These are phyloP conservation scores for Dendrocopos noguchii DNA, from an alignment of 2,113 vertebrate genomes.

Conservation along the genomic window DNA sequence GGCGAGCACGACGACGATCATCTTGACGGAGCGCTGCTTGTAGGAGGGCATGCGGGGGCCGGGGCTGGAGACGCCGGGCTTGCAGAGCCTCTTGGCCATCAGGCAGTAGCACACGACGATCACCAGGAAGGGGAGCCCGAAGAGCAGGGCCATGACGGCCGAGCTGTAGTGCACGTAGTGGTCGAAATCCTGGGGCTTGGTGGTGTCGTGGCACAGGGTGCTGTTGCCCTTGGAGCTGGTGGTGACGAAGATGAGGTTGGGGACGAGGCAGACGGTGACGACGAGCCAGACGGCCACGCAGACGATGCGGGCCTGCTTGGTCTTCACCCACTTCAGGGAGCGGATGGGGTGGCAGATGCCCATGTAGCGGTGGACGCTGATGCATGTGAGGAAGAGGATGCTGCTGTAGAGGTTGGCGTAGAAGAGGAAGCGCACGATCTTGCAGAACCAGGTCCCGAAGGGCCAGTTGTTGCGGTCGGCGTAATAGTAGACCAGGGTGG, in stretches of 20 bases:
- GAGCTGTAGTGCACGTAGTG: slow-evolving; percentile 89
- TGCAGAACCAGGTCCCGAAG: slow-evolving; percentile 86
- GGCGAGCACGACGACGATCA: slow-evolving; percentile 85
- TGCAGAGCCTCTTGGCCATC: slow-evolving; percentile 84
- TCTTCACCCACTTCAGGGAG: slow-evolving; percentile 77
- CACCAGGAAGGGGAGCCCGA: slow-evolving; percentile 86
- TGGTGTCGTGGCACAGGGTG: slow-evolving; percentile 93
- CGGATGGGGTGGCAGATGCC: slow-evolving; percentile 92
- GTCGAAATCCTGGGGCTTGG: slow-evolving; percentile 80
- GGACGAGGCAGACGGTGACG: slow-evolving; percentile 84
- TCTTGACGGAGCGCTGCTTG: slow-evolving; percentile 84
- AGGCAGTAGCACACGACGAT: slow-evolving; percentile 88
- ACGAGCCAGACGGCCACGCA: slow-evolving; percentile 82
- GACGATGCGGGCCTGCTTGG: slow-evolving; percentile 80
- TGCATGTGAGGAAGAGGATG: slow-evolving; percentile 94
- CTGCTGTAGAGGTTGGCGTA: slow-evolving; percentile 96
- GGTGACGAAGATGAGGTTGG: slow-evolving; percentile 92
- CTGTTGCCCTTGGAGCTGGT: slow-evolving; percentile 80
- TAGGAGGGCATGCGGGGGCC: slow-evolving; percentile 53
- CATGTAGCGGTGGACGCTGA: slow-evolving; percentile 91
- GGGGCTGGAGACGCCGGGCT: slow-evolving; percentile 57
- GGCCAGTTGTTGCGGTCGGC: slow-evolving; percentile 91
- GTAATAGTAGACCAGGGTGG: slow-evolving; percentile 92
- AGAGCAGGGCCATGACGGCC: slow-evolving; percentile 86
- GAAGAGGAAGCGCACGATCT: slow-evolving; percentile 89